Evolutionary conservation across 2,113 vertebrate species (phyloP).

Genomic region (Panurus biarmicus): DNA sequence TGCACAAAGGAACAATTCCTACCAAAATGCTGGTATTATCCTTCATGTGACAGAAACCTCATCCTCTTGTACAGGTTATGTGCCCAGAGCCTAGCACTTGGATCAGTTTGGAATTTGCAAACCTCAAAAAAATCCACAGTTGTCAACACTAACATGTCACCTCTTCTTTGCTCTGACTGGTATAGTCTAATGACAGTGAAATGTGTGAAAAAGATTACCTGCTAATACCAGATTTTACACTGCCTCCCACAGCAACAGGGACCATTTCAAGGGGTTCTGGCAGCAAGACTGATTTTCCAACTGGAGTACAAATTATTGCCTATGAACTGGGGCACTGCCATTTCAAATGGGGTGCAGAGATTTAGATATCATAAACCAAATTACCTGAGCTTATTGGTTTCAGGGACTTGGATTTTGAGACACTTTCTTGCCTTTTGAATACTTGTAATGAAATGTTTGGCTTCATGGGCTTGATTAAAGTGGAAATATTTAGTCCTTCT

Average conservation of each 20-base stretch:
- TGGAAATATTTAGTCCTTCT: background rate
- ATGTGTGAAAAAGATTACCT: background rate
- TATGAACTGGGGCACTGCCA: background rate
- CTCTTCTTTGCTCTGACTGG: background rate
- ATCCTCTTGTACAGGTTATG: background rate
- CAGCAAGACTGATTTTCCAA: background rate
- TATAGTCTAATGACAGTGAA: background rate
- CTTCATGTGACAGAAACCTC: background rate
- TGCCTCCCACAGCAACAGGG: background rate
- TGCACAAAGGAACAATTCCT: background rate
- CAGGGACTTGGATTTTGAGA: background rate
- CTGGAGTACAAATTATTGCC: background rate
- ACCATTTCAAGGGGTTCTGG: background rate
- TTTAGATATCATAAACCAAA: background rate
- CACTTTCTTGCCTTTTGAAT: background rate
- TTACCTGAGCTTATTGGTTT: background rate
- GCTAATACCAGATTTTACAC: background rate
- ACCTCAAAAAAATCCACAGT: background rate
- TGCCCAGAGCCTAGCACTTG: rapidly evolving
- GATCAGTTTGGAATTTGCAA: background rate
- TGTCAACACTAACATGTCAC: background rate
- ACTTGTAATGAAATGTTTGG: background rate
- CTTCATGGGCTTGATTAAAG: background rate
- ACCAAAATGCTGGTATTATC: background rate
- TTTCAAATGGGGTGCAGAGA: background rate